Evolutionary conservation across 2,888 invertebrate species (phyloP).

Genomic region (Catocala nupta): DNA sequence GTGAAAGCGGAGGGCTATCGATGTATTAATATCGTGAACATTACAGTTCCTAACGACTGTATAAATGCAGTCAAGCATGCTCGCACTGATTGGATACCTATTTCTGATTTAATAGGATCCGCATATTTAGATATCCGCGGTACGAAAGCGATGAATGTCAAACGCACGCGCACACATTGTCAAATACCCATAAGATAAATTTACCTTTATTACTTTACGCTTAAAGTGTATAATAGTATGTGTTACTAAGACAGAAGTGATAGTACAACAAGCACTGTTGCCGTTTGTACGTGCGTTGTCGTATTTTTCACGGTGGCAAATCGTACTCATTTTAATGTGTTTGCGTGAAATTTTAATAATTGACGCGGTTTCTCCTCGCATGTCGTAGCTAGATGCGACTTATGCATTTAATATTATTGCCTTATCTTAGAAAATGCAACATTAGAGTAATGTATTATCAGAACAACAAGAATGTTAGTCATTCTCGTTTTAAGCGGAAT

Average conservation of each 20-base stretch:
- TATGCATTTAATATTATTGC: constrained; percentile 27
- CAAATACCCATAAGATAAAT: constrained; percentile 5
- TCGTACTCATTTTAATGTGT: constrained; percentile 34
- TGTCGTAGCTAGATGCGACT: constrained; percentile 21
- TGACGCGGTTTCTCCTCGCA: constrained; percentile 31
- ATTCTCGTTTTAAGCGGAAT: not conserved
- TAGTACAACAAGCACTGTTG: constrained; percentile 21
- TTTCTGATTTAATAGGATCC: constrained; percentile 75
- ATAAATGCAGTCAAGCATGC: constrained; percentile 68
- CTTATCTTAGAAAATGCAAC: constrained; percentile 30
- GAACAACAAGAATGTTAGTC: constrained; percentile 1
- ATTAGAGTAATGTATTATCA: not conserved
- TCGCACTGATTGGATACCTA: constrained; percentile 77
- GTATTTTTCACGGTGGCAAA: constrained; percentile 43
- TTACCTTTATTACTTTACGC: constrained; percentile 9
- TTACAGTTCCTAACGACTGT: constrained; percentile 62
- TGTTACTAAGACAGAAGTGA: constrained; percentile 28
- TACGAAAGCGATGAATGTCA: constrained; percentile 41
- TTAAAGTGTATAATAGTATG: constrained; percentile 23
- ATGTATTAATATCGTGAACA: constrained; percentile 54
- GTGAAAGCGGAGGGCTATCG: constrained; percentile 36
- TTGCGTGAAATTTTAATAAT: constrained; percentile 55
- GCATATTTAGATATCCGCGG: constrained; percentile 65
- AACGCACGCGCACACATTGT: constrained; percentile 14
- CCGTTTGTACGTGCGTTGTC: constrained; percentile 26